phyloP scores from a whole-genome alignment of 2,797 vertebrate genomes.

The Trichosurus vulpecula region DNA sequence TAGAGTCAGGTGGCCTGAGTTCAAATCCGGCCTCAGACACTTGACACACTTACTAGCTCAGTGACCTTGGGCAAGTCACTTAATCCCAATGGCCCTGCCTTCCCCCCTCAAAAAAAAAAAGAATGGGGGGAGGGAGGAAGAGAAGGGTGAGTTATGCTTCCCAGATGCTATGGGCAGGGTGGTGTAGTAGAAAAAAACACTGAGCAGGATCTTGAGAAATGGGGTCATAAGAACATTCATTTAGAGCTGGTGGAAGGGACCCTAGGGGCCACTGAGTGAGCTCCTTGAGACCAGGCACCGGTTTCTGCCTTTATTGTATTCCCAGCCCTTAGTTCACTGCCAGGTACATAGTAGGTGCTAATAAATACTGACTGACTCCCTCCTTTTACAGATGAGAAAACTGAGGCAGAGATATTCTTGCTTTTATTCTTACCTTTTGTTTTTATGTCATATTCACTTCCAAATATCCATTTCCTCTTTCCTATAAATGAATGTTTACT shows the following conservation, averaged over 20 bases:
- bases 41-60: too few relatives aligned
- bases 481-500: neutral
- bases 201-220: neutral
- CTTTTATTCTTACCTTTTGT: neutral
- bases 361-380: neutral
- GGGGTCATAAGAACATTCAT: neutral
- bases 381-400: neutral
- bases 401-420: neutral
- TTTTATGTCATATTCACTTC: neutral
- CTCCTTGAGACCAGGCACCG: neutral
- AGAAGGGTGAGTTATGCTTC: neutral
- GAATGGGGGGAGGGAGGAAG: neutral
- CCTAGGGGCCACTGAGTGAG: neutral
- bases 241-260: neutral
- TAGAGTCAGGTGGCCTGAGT: too few relatives aligned
- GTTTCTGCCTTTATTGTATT: neutral
- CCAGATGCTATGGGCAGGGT: neutral
- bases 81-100: too few relatives aligned
- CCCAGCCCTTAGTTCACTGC: neutral
- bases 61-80: too few relatives aligned
- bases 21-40: too few relatives aligned
- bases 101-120: too few relatives aligned
- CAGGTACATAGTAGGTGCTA: neutral
- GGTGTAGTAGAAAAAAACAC: neutral
- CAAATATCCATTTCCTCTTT: neutral